Percentiles rank a stretch among this genome's conserved stretches.
phyloP scores from a whole-genome alignment of 2,113 vertebrate genomes.

The sheep (Ovis aries) region DNA sequence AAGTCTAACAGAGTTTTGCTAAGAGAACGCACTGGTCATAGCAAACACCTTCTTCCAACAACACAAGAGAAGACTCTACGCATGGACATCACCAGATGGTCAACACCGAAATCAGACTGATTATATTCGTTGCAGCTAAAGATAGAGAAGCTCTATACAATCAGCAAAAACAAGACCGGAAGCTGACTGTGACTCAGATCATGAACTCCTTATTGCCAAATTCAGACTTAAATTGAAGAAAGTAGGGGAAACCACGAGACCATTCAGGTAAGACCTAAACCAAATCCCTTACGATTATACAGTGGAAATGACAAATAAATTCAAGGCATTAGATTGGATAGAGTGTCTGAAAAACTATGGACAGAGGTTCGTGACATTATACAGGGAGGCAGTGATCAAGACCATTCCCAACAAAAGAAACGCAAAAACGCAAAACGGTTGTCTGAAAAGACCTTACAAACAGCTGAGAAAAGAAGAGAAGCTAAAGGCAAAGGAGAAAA shows the following conservation, averaged over 20 bases:
- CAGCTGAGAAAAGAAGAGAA: neutral
- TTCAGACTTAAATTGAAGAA: neutral
- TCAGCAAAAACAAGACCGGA: neutral
- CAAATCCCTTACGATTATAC: neutral
- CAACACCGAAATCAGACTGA: neutral
- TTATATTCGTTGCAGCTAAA: neutral
- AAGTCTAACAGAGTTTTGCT: neutral
- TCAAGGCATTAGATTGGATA: neutral
- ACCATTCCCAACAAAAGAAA: neutral
- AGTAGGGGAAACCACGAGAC: neutral
- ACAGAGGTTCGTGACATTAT: neutral
- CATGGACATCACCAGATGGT: neutral
- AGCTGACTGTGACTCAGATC: neutral
- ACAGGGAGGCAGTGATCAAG: neutral
- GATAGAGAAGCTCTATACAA: neutral
- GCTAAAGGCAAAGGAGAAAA: neutral
- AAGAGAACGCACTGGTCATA: neutral
- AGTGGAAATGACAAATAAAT: neutral
- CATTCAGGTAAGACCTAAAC: neutral
- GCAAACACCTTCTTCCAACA: neutral
- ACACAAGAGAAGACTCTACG: neutral
- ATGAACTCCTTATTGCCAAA: neutral
- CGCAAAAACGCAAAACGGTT: neutral
- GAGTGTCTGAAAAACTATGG: neutral
- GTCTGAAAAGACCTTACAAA: neutral